Percentiles rank a stretch among this genome's conserved stretches.
Conservation (phyloP, 2,113 vertebrate genomes). For the Chaetura pelagica region DNA sequence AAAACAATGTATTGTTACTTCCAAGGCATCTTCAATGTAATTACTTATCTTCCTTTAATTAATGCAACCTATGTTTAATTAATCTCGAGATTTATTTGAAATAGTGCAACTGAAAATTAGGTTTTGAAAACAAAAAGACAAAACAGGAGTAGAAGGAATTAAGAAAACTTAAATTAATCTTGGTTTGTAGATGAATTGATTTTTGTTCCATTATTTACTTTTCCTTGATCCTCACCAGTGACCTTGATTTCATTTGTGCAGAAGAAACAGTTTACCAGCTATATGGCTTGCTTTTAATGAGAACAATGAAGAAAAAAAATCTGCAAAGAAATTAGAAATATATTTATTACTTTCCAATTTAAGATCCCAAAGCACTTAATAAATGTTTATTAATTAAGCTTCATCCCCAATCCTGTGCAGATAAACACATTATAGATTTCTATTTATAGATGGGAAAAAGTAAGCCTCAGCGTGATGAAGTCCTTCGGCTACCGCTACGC, state of each 20-base stretch:
- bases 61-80: conserved; percentile 16
- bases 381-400: conserved; percentile 5
- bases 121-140: conserved; percentile 17
- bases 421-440: neutral
- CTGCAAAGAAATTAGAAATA: neutral
- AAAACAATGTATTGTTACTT: neutral
- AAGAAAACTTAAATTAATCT: conserved; percentile 41
- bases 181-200: conserved; percentile 30
- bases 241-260: conserved; percentile 15
- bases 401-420: neutral
- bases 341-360: conserved; percentile 12
- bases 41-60: conserved; percentile 46
- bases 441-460: neutral
- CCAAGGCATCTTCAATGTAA: neutral
- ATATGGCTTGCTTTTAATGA: neutral
- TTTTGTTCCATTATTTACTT: conserved; percentile 41
- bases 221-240: conserved; percentile 6
- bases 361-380: neutral
- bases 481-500: neutral
- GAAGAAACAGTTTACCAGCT: neutral
- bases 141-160: conserved; percentile 32
- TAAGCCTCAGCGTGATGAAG: neutral
- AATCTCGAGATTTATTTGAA: conserved; percentile 42
- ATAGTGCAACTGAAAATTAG: conserved; percentile 28
- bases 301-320: neutral